Conservation (phyloP, 2,113 vertebrate species). For the Oreotrochilus melanogaster region DNA sequence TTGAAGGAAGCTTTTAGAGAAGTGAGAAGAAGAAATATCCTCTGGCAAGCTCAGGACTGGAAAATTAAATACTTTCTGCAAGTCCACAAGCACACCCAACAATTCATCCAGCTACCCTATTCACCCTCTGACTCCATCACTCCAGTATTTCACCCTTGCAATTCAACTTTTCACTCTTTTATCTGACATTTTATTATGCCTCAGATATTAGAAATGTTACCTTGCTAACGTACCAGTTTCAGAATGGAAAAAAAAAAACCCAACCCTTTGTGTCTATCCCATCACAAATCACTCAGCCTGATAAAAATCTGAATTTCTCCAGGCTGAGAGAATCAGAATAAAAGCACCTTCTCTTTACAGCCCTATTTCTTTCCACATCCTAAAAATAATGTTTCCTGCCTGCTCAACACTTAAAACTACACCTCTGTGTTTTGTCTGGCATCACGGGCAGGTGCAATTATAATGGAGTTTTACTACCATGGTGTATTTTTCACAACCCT, state of each 20-base stretch:
- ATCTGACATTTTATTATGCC: background rate
- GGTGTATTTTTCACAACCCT: background rate
- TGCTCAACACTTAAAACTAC: background rate
- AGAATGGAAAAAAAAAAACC: background rate
- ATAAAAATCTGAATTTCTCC: background rate
- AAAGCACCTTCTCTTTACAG: background rate
- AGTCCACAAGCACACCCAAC: background rate
- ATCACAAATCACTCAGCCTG: background rate
- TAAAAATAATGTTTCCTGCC: background rate
- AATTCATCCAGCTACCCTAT: background rate
- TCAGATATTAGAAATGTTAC: background rate
- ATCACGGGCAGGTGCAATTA: background rate
- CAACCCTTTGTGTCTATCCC: background rate
- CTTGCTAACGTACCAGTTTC: background rate
- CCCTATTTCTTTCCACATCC: background rate
- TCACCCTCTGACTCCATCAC: background rate
- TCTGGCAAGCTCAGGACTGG: background rate
- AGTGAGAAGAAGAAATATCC: background rate
- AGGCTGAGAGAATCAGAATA: background rate
- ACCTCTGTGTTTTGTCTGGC: background rate
- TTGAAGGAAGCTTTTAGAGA: background rate
- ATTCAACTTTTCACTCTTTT: background rate
- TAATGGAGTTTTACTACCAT: background rate
- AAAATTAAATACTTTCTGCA: background rate
- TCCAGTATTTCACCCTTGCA: background rate